Conservation (phyloP, 1,140 invertebrate genomes). For the Pogonomyrmex barbatus region DNA sequence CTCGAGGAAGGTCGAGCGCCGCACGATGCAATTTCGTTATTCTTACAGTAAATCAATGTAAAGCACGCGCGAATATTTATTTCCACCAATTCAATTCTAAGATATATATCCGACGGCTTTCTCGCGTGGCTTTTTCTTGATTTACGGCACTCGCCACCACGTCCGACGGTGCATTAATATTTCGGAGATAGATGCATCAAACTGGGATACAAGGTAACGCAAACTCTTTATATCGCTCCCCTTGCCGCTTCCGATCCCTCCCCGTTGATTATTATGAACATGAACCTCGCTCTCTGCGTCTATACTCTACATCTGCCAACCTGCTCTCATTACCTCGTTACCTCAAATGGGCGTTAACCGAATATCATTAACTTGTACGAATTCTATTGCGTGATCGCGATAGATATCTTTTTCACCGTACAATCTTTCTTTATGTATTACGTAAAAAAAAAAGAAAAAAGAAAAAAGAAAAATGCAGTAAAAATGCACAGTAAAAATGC, state of each 20-base stretch:
- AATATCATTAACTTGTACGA: conserved; percentile 37
- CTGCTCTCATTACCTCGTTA: conserved; percentile 2
- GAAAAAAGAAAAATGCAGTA: background rate
- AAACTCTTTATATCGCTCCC: conserved; percentile 2
- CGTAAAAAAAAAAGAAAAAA: background rate
- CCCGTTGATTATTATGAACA: conserved; percentile 43
- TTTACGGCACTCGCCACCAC: conserved; percentile 64
- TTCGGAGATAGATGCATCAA: conserved; percentile 42
- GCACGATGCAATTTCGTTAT: conserved; percentile 66
- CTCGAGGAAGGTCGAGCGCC: conserved; percentile 30
- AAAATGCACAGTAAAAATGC: background rate
- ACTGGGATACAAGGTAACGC: conserved; percentile 7
- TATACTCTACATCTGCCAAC: conserved; percentile 26
- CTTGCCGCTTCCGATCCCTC: background rate
- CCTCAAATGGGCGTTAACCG: conserved; percentile 10
- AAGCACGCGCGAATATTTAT: conserved; percentile 65
- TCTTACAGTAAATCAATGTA: conserved; percentile 68
- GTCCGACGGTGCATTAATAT: conserved; percentile 53
- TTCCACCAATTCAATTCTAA: conserved; percentile 69
- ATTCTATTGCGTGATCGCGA: conserved; percentile 10
- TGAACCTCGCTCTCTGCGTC: background rate
- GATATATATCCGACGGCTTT: conserved; percentile 65
- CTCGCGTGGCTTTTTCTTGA: conserved; percentile 61
- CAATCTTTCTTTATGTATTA: background rate
- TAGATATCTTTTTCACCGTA: background rate